Evolutionary conservation across 2,113 vertebrate species (phyloP), one percentile per base, ranked within the genome.

Genomic region (Collichthys lucidus): DNA sequence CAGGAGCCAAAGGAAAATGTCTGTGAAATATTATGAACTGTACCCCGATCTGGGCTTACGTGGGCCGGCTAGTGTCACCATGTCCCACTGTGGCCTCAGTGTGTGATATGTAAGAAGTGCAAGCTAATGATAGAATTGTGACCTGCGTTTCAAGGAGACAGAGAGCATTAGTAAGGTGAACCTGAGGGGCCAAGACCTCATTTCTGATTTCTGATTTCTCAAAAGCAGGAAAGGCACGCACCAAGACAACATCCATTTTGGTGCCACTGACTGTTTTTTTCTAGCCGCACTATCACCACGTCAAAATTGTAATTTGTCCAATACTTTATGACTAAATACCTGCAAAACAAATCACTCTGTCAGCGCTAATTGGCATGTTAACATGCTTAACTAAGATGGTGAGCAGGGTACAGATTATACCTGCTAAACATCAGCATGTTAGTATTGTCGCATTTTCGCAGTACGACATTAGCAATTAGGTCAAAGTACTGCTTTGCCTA

Each of bases 351-450:
- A 19, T 52, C 19, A 19, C 17, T 6, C 49, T 20, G 49, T 19
- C 9, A 20, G 10, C 31, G 22, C 35, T 35, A 65, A 46, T 50
- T 22, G n/a, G 42, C 26, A 59, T 62, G 57, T 2, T 22, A 26
- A 44, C 22, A 56, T 0, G 15, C 31, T 4, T 20, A 60, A 65
- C 61, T 20, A 62, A n/a, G 8, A 49, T 42, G 12, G n/a, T 29
- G 55, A 61, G 22, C 31, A 44, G 16, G 19, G 19, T 20, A 59
- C 11, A 55, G n/a, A 68, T 77, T 60, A 73, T 55, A 31, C 29
- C 47, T 40, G 22, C 29, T 59, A 15, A 22, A 47, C n/a, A 56
- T 14, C n/a, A 55, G 10, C 29, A 53, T 55, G 49, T 53, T 74
- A 60, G 60, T 11, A 46, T 11, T 10, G 14, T 9, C 22, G 24